These are phyloP conservation scores for Muntiacus reevesi DNA, from an alignment of 2,113 vertebrate species.

Conservation along the genomic window DNA sequence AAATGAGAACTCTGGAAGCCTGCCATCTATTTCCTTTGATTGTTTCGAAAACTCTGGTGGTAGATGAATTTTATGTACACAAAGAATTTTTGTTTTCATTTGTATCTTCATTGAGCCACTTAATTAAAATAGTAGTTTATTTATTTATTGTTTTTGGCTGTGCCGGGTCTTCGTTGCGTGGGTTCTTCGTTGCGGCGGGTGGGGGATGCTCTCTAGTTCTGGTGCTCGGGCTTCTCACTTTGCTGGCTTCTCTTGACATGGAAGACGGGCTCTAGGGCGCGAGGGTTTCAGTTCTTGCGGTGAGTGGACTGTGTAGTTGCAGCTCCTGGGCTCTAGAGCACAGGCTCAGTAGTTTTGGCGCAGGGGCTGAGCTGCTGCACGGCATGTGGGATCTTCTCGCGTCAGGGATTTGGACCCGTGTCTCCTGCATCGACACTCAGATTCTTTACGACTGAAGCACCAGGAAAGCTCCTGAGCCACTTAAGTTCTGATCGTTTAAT, in stretches of 20 bases:
- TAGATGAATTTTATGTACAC: neutral
- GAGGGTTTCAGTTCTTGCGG: fast-evolving
- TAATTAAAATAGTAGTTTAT: neutral
- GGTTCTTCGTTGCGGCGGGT: neutral
- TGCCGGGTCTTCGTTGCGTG: fast-evolving
- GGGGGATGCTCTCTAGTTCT: neutral
- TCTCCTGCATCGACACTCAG: neutral
- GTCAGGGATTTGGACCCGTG: neutral
- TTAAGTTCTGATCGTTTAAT: neutral
- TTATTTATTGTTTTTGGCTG: neutral
- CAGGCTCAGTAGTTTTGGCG: fast-evolving
- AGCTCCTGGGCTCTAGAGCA: neutral
- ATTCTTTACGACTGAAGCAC: neutral
- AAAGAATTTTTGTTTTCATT: neutral
- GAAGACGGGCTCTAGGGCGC: fast-evolving
- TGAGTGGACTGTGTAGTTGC: neutral
- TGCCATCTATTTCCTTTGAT: neutral
- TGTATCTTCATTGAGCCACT: neutral
- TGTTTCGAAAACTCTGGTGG: neutral
- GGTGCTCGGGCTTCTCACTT: neutral
- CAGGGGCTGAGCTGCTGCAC: neutral
- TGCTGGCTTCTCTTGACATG: neutral
- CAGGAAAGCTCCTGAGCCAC: neutral
- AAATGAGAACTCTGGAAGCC: neutral
- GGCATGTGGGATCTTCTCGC: neutral